Base-by-base conservation (phyloP, 2,888 invertebrate species). In the Pristionchus fissidentatus region DNA sequence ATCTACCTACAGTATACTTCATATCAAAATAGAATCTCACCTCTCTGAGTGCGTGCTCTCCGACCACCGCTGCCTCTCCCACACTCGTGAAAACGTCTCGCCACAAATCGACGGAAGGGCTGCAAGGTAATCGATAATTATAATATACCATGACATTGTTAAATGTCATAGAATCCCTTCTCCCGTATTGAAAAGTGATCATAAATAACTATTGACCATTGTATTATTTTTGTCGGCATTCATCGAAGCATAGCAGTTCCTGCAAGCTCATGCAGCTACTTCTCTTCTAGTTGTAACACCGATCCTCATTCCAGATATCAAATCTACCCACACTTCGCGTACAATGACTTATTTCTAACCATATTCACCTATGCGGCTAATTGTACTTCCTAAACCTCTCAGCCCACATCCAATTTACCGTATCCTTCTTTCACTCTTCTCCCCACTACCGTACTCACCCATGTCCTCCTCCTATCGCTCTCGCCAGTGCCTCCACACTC, bases 281-380 rank as follows among this genome's bases (percentile, higher is more conserved):
- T n/a, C n/a, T n/a, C n/a, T n/a, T n/a, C n/a, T n/a, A n/a, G n/a
- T n/a, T n/a, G n/a, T n/a, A n/a, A 8, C 41, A 15, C 73, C 38
- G 15, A 3, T 84, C 80, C 57, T 73, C 84, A 8, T 77, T 49
- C 7, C 78, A n/a, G 41, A 83, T 32, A 26, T 85, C 84, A 38
- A 85, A 43, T 38, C 3, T 57, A 3, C 38, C 0, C 4, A 7
- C 0, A 1, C 66, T 66, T 35, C 66, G 32, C 22, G 35, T 22
- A 70, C 38, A 70, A 26, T 38, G 5, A n/a, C n/a, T 38, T 19
- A 41, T 29, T 32, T 35, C 62, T 32, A 32, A 19, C 35, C 62
- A n/a, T 62, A 29, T 13, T 35, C 62, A 62, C 5, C 19, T 10
- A n/a, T n/a, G n/a, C 62, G 8, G 32, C 29, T 32, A 62, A 13